Conservation (phyloP, 2,113 vertebrate genomes). For the Microcebus lehilahytsara region DNA sequence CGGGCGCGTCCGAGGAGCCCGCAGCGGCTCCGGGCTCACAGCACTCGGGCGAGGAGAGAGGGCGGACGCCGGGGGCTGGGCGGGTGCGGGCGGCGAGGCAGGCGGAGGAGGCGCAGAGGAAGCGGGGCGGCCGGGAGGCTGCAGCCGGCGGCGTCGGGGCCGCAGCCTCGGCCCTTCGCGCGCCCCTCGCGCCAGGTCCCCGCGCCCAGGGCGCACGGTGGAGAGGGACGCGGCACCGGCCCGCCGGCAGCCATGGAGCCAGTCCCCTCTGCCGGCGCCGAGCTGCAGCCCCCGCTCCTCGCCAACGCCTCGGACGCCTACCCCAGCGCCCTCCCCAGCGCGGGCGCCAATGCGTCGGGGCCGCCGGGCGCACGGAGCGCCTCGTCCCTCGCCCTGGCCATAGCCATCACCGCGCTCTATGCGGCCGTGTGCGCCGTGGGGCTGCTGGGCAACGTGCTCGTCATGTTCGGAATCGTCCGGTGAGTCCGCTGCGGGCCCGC, state of each 20-base stretch:
- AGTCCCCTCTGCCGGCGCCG: constrained; percentile 73
- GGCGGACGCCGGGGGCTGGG: background rate
- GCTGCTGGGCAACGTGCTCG: constrained; percentile 94
- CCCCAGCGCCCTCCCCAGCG: constrained; percentile 70
- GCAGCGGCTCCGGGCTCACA: background rate
- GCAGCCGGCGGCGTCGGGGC: constrained; percentile 57
- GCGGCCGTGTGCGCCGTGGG: constrained; percentile 95
- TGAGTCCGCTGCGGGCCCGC: constrained; percentile 86
- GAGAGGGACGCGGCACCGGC: background rate
- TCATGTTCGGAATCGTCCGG: constrained; percentile 97
- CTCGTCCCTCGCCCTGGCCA: constrained; percentile 87
- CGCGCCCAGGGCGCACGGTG: constrained; percentile 69
- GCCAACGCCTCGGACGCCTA: constrained; percentile 80
- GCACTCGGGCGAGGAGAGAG: background rate
- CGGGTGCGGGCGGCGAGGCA: background rate
- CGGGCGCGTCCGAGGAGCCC: constrained; percentile 65
- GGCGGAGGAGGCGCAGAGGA: background rate
- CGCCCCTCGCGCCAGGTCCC: background rate
- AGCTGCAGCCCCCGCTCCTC: constrained; percentile 76
- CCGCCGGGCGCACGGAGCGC: constrained; percentile 76
- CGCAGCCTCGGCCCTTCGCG: background rate
- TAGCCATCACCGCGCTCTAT: constrained; percentile 95
- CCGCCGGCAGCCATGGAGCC: constrained; percentile 83
- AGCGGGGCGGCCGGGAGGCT: background rate
- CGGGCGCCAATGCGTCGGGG: constrained; percentile 79